Percentiles rank a stretch among this genome's conserved stretches.
Conservation (phyloP, 2,113 vertebrate species). For the Brachyistius frenatus region DNA sequence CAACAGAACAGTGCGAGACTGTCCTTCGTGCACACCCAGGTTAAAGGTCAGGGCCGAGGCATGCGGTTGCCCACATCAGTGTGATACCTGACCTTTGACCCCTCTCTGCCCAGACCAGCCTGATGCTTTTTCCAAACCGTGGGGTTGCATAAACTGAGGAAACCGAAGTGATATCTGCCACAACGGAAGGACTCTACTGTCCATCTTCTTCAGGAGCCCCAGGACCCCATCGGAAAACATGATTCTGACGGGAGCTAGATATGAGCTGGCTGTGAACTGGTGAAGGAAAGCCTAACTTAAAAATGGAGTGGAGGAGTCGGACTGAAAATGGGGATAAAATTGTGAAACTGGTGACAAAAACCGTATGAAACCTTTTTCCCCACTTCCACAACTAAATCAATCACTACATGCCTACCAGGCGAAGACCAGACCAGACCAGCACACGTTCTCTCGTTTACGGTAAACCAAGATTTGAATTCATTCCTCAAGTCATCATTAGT, state of each 20-base stretch:
- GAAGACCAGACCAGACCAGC: neutral
- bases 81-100: conserved; percentile 60
- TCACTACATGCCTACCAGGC: neutral
- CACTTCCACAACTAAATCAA: conserved; percentile 20
- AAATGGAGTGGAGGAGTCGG: neutral
- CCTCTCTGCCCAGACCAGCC: conserved; percentile 27
- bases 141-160: conserved; percentile 26
- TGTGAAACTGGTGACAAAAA: neutral
- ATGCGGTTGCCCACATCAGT: conserved; percentile 65
- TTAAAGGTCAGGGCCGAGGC: conserved; percentile 71
- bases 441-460: neutral
- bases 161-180: conserved; percentile 15
- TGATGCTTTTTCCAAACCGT: conserved; percentile 44
- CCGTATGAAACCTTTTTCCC: conserved; percentile 9
- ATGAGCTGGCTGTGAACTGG: conserved; percentile 36
- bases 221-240: conserved; percentile 56
- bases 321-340: too few relatives aligned
- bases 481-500: conserved; percentile 33
- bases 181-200: conserved; percentile 19
- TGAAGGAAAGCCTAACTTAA: conserved; percentile 51
- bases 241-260: conserved; percentile 45
- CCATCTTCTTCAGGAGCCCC: conserved; percentile 23
- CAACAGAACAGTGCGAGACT: conserved; percentile 56
- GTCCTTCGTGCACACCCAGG: conserved; percentile 43
- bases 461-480: neutral